phyloP scores from a whole-genome alignment of 2,113 vertebrate species.

The Mustelus asterias region DNA sequence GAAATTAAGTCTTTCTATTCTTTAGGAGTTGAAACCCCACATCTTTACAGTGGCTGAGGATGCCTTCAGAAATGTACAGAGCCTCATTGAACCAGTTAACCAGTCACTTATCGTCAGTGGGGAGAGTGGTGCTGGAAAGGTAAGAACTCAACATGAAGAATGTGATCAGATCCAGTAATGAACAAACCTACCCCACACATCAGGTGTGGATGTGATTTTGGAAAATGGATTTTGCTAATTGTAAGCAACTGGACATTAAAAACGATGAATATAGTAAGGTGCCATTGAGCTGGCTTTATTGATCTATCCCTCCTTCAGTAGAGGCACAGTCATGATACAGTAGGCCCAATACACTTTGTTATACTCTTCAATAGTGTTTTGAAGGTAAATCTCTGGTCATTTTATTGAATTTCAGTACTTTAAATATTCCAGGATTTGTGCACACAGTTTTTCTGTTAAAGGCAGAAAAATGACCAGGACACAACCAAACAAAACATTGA shows the following conservation, averaged over 20 bases:
- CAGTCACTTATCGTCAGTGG: constrained; percentile 93
- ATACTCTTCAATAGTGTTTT: neutral
- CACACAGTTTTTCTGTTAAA: neutral
- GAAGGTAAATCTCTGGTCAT: neutral
- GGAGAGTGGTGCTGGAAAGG: constrained; percentile 96
- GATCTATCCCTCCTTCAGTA: neutral
- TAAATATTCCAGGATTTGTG: neutral
- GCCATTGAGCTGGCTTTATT: neutral
- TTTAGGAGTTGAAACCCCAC: constrained; percentile 85
- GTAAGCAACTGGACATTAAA: neutral
- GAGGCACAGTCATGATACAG: neutral
- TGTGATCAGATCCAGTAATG: neutral
- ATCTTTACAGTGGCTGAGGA: constrained; percentile 87
- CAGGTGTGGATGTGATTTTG: neutral
- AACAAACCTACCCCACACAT: neutral
- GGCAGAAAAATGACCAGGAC: neutral
- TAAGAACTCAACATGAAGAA: constrained; percentile 46
- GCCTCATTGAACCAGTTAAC: constrained; percentile 72
- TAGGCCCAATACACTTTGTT: neutral
- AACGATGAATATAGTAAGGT: neutral
- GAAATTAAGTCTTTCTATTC: constrained; percentile 21
- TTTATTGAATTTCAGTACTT: neutral
- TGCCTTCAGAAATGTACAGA: constrained; percentile 83
- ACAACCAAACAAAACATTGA: neutral
- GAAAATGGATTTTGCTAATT: neutral